Conservation (phyloP, 1,140 invertebrate genomes). For the Dendrolimus punctatus region DNA sequence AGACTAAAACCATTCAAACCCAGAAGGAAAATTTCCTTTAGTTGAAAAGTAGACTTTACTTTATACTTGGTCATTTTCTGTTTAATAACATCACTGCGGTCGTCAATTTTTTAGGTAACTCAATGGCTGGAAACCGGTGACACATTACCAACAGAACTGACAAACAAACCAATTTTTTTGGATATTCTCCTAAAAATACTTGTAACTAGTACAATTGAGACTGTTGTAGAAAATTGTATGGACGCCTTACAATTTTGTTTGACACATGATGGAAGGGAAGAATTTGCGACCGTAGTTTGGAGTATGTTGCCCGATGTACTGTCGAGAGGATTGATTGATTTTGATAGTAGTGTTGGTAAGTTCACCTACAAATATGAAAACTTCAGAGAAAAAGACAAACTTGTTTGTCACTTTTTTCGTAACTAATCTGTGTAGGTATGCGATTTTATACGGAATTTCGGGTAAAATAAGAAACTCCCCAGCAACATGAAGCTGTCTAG, state of each 20-base stretch:
- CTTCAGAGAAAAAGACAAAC: too few species aligned
- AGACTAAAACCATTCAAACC: too few species aligned
- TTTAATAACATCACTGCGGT: neutral
- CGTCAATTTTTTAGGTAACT: conserved; percentile 40
- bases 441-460: too few species aligned
- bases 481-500: too few species aligned
- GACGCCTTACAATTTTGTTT: conserved; percentile 34
- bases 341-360: conserved; percentile 36
- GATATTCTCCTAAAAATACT: conserved; percentile 47
- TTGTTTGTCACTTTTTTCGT: too few species aligned
- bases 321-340: conserved; percentile 38
- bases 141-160: conserved; percentile 42
- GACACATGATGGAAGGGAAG: conserved; percentile 26
- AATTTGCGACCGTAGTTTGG: conserved; percentile 44
- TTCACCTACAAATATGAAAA: neutral
- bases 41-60: too few species aligned
- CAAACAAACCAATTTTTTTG: conserved; percentile 40
- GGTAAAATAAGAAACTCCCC: too few species aligned
- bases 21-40: too few species aligned
- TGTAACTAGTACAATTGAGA: conserved; percentile 25
- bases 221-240: conserved; percentile 36
- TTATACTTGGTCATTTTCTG: too few species aligned
- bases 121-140: conserved; percentile 54
- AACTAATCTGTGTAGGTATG: too few species aligned
- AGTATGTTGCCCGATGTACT: conserved; percentile 39